phyloP scores from a whole-genome alignment of 2,113 vertebrate species.

The Eupsittula cactorum region DNA sequence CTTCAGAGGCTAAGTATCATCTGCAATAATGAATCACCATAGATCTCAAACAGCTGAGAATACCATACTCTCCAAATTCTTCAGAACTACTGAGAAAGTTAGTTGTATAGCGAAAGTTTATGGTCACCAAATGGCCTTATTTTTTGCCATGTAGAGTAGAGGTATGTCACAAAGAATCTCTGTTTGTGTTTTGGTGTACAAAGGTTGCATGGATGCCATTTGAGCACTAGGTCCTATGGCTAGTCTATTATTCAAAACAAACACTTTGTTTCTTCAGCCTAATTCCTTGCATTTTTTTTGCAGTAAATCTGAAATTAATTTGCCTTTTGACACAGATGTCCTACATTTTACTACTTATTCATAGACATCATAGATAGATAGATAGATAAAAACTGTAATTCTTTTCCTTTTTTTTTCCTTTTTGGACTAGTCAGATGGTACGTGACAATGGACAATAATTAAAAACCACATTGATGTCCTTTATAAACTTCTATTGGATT shows the following conservation, averaged over 20 bases:
- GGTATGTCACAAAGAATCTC: background rate
- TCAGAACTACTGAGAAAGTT: background rate
- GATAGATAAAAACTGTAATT: background rate
- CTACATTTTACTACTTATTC: background rate
- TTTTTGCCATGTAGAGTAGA: background rate
- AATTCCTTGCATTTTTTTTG: background rate
- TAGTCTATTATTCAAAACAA: background rate
- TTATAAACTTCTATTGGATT: background rate
- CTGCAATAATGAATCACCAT: background rate
- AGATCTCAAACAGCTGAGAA: background rate
- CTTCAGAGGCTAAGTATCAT: background rate
- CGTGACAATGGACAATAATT: background rate
- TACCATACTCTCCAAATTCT: background rate
- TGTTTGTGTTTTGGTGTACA: background rate
- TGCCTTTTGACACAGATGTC: background rate
- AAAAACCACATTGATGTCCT: background rate
- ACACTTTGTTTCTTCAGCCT: background rate
- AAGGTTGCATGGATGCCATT: background rate
- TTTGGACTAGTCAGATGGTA: background rate
- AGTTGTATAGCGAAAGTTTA: background rate
- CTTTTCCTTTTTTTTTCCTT: background rate
- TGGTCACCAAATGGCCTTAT: background rate
- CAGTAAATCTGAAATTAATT: background rate
- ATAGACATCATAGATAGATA: background rate
- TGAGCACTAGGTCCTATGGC: background rate